Conservation (phyloP, 2,888 invertebrate genomes). For the Erebia ligea region DNA sequence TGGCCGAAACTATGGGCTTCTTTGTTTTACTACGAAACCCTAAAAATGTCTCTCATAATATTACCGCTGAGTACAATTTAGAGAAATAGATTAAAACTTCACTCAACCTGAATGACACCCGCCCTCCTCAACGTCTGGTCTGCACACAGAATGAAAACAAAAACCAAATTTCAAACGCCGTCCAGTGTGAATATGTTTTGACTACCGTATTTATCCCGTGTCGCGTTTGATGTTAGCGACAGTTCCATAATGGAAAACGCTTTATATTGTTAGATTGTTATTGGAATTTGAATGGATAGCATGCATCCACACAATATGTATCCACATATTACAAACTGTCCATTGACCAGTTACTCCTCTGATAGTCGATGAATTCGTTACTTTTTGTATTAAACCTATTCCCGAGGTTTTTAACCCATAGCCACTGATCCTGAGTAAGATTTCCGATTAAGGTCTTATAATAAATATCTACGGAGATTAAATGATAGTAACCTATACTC, state of each 20-base stretch:
- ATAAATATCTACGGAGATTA: too few relatives aligned
- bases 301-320: background rate
- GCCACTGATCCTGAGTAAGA: too few relatives aligned
- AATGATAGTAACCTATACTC: too few relatives aligned
- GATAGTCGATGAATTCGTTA: too few relatives aligned
- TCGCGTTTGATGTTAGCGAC: conserved; percentile 14
- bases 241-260: conserved; percentile 15
- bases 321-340: background rate
- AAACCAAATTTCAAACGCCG: conserved; percentile 1
- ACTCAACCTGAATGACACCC: background rate
- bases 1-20: too few relatives aligned
- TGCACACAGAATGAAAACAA: conserved; percentile 7
- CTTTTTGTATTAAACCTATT: too few relatives aligned
- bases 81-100: conserved; percentile 11
- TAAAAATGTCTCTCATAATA: too few relatives aligned
- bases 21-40: too few relatives aligned
- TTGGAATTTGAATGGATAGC: background rate
- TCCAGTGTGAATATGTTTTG: conserved; percentile 8
- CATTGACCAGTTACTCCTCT: background rate
- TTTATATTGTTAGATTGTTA: background rate
- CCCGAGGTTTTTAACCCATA: too few relatives aligned
- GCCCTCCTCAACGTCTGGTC: conserved; percentile 1
- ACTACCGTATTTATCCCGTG: conserved; percentile 9
- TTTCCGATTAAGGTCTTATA: too few relatives aligned
- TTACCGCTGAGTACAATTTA: background rate